Evolutionary conservation across 2,888 invertebrate species (phyloP).

Genomic region (Parnassius orleans): DNA sequence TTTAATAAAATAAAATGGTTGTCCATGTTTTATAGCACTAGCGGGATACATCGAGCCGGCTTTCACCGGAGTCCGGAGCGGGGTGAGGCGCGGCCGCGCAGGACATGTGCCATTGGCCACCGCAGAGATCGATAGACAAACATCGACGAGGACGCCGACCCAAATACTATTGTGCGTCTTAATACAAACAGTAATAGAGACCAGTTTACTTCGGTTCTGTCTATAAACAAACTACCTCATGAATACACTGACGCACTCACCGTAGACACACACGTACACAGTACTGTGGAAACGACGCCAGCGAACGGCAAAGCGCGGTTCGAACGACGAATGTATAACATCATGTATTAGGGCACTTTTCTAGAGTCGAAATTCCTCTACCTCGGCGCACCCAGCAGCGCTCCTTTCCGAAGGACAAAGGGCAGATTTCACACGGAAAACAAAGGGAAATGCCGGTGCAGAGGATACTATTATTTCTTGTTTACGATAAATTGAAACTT

Average conservation of each 20-base stretch:
- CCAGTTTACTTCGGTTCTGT: slow-evolving; percentile 59
- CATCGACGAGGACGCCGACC: slow-evolving; percentile 79
- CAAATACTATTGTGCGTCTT: slow-evolving; percentile 70
- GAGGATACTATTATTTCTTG: slow-evolving; percentile 55
- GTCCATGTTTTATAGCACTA: slow-evolving; percentile 43
- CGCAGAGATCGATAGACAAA: slow-evolving; percentile 84
- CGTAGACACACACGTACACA: slow-evolving; percentile 67
- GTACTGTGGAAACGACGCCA: slow-evolving; percentile 69
- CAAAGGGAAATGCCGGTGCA: slow-evolving; percentile 73
- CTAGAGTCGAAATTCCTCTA: slow-evolving; percentile 77
- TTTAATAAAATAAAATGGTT: slow-evolving; percentile 59
- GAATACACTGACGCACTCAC: slow-evolving; percentile 65
- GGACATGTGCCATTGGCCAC: slow-evolving; percentile 84
- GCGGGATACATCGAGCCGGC: slow-evolving; percentile 56
- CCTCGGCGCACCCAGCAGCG: slow-evolving; percentile 69
- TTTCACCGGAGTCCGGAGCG: slow-evolving; percentile 67
- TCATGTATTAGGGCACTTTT: slow-evolving; percentile 74
- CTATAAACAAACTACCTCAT: slow-evolving; percentile 83
- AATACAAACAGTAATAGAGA: slow-evolving; percentile 51
- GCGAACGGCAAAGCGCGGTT: slow-evolving; percentile 60
- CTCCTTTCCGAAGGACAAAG: slow-evolving; percentile 75
- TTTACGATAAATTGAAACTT: slow-evolving; percentile 50
- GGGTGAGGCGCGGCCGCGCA: slow-evolving; percentile 75
- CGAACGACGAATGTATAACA: slow-evolving; percentile 67
- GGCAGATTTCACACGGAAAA: slow-evolving; percentile 73